phyloP scores from a whole-genome alignment of 2,113 vertebrate genomes.

The Prietella phreatophila region DNA sequence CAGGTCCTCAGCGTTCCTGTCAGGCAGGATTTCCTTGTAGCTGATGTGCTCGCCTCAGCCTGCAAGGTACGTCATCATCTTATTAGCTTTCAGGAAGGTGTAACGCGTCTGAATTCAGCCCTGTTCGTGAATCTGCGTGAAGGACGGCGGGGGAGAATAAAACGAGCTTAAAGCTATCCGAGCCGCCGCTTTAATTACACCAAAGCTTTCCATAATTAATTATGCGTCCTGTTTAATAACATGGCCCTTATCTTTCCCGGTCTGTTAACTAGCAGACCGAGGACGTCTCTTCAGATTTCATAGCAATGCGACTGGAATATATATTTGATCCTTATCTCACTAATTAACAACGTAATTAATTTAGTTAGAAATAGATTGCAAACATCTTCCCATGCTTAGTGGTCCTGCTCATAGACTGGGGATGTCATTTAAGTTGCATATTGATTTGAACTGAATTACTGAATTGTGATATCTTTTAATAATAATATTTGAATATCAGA shows the following conservation, averaged over 20 bases:
- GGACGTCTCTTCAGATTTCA: background rate
- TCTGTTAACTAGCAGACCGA: background rate
- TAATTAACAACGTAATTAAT: background rate
- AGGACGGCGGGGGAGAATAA: background rate
- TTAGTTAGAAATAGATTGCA: background rate
- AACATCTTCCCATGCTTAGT: background rate
- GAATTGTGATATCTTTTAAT: too few species aligned
- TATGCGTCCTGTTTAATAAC: slow-evolving; percentile 1
- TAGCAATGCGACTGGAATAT: too few species aligned
- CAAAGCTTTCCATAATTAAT: background rate
- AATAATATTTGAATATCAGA: too few species aligned
- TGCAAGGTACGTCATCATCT: slow-evolving; percentile 75
- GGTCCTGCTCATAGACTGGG: background rate
- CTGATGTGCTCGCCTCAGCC: slow-evolving; percentile 74
- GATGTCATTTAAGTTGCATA: too few species aligned
- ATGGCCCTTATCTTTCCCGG: background rate
- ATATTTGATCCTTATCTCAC: background rate
- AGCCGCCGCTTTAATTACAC: background rate
- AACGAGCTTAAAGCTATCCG: background rate
- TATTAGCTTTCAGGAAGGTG: background rate
- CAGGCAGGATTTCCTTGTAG: slow-evolving; percentile 76
- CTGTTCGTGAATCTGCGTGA: background rate
- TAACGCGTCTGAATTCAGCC: background rate
- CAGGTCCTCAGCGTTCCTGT: slow-evolving; percentile 70
- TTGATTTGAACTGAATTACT: too few species aligned